Base-by-base conservation (phyloP, 2,888 invertebrate species). In the Operophtera brumata region DNA sequence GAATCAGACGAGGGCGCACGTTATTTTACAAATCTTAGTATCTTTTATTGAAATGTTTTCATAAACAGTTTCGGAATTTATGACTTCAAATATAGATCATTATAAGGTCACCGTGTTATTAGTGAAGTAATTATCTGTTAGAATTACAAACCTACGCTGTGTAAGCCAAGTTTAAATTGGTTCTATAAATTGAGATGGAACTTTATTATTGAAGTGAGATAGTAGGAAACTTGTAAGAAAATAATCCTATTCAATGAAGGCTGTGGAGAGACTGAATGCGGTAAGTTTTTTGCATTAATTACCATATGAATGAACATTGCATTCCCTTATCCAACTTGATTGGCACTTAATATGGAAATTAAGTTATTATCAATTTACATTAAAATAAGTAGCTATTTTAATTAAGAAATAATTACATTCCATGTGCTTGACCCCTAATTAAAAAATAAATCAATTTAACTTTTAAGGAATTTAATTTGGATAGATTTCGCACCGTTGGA, bases 1-100 rank as follows among this genome's bases (percentile, higher is more conserved):
- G 79, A 55, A 64, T 69, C 62, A 69, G 60, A 57, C 34, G 69
- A 61, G 80, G 67, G 66, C 66, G 75, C 77, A 78, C 86, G 86
- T 71, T 52, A 12, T 52, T 48, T 48, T 13, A 14, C 14, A 11
- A 28, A 20, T 11, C 11, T 9, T 37, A 45, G 41, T 30, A 47
- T 54, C 9, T 49, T 39, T 42, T 1, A 30, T 30, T 1, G 10
- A 39, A 54, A 41, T 45, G 34, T 58, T 51, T 47, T 51, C 34
- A 32, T 39, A 14, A 13, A 13, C 13, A 8, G 9, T 41, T 1
- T 35, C 47, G 0, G 34, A n/a, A 13, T 49, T 12, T 10, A 30
- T 20, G 9, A 6, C 30, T 26, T 9, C 13, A 12, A 9, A 12
- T n/a, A 42, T 30, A 8, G n/a, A 52, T 47, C 50, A 46, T 50